Evolutionary conservation across 2,113 vertebrate species (phyloP), one percentile per base, ranked within the genome.

Genomic region (Brachyhypopomus occidentalis): DNA sequence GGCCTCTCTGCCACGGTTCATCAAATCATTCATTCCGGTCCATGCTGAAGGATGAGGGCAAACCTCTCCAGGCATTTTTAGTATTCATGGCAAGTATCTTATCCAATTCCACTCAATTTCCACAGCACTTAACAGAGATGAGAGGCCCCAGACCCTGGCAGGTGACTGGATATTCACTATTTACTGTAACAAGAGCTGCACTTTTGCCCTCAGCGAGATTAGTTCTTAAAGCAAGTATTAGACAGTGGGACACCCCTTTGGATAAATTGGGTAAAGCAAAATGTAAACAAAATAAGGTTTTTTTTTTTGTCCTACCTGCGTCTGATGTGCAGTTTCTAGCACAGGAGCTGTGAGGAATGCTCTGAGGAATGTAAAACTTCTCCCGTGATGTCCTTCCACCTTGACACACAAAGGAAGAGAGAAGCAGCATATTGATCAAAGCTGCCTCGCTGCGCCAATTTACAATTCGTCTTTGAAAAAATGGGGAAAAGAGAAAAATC

Each of bases 291-390:
- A 79, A 85, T 71, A 48, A 30, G n/a, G n/a, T n/a, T 19, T 1
- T 67, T 67, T 59, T 22, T 59, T 75, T 66, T 55, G 77, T 58
- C 88, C 74, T 59, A 92, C 91, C 91, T 87, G 88, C 91, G 85
- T 91, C 89, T 4, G 89, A 86, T 4, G 97, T 96, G 94, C 97
- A 99, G 95, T 99, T 98, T 91, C 95, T 94, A 92, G 95, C 95
- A 94, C 96, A 97, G 87, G 96, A 94, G 89, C 95, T 98, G 92
- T 97, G 97, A 81, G 96, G 96, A 90, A 98, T 97, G 96, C 95
- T 98, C 92, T 97, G 97, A 81, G 96, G 96, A 90, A 98, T 97
- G 96, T 96, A 98, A 93, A 98, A 98, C 95, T 95, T 96, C 93
- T 98, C 97, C 93, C 94, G 94, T 91, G 97, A 95, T 88, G 95